phyloP scores from a whole-genome alignment of 2,888 invertebrate genomes.

The Malthinus flaveolus region DNA sequence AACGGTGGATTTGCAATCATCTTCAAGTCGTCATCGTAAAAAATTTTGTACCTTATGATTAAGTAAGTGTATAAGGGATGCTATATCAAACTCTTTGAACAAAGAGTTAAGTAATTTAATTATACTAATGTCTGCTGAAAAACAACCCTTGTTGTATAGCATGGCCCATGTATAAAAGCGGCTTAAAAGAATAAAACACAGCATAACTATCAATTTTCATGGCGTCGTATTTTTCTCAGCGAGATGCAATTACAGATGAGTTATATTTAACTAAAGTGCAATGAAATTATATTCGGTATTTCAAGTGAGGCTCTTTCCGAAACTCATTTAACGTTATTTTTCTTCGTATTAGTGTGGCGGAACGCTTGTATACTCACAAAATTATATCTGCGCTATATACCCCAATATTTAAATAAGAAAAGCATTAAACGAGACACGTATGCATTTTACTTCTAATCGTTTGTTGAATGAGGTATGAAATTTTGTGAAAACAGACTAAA shows the following conservation, averaged over 20 bases:
- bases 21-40: too few species aligned
- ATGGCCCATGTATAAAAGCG: too few species aligned
- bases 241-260: conserved; percentile 4
- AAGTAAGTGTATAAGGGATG: too few species aligned
- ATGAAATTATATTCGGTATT: conserved; percentile 4
- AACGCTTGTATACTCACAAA: conserved; percentile 7
- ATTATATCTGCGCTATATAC: conserved; percentile 2
- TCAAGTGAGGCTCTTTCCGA: conserved; percentile 5
- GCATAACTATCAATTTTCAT: background rate
- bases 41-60: too few species aligned
- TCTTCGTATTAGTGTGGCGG: background rate
- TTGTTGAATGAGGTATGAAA: conserved; percentile 5
- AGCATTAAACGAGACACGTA: background rate
- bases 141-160: too few species aligned
- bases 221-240: background rate
- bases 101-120: too few species aligned
- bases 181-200: too few species aligned
- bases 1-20: too few species aligned
- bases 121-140: too few species aligned
- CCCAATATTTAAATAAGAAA: conserved; percentile 1
- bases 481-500: conserved; percentile 1
- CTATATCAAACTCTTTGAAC: too few species aligned
- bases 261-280: conserved; percentile 4
- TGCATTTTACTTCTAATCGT: background rate
- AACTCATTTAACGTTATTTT: conserved; percentile 1